Evolutionary conservation across 2,113 vertebrate species (phyloP).

Genomic region (Opisthocomus hoazin): DNA sequence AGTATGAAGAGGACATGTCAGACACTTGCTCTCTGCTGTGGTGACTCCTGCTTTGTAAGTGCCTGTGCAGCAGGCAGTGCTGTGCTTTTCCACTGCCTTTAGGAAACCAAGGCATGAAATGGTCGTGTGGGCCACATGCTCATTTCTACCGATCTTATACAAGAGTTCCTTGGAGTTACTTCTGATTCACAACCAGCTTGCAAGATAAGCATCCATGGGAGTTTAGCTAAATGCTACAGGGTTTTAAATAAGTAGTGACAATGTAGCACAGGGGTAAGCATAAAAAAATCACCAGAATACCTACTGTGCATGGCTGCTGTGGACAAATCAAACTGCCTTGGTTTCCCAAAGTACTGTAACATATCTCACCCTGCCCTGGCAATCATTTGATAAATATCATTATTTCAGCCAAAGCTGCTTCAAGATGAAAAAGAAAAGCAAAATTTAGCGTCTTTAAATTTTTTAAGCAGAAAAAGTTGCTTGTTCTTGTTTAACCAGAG

Average conservation of each 20-base stretch:
- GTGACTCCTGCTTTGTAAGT: not conserved
- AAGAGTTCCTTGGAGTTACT: not conserved
- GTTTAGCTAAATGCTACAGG: not conserved
- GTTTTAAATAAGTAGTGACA: not conserved
- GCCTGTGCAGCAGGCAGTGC: too few relatives aligned
- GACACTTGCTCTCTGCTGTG: fast-evolving
- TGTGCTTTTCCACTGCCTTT: not conserved
- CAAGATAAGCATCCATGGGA: not conserved
- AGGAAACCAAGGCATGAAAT: not conserved
- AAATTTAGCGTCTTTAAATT: not conserved
- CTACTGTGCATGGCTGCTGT: not conserved
- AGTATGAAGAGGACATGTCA: not conserved
- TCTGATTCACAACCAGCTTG: not conserved
- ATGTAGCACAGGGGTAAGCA: not conserved
- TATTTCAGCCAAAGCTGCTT: not conserved
- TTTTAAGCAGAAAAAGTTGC: not conserved
- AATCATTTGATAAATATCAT: not conserved
- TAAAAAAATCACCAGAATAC: not conserved
- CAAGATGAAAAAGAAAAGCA: not conserved
- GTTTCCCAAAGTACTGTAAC: not conserved
- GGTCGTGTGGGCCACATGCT: too few relatives aligned
- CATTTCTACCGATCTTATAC: too few relatives aligned
- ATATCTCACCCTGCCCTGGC: not conserved
- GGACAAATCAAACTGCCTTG: not conserved
- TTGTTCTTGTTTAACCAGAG: not conserved